Conservation (phyloP, 2,797 vertebrate species). For the Onychomys torridus region DNA sequence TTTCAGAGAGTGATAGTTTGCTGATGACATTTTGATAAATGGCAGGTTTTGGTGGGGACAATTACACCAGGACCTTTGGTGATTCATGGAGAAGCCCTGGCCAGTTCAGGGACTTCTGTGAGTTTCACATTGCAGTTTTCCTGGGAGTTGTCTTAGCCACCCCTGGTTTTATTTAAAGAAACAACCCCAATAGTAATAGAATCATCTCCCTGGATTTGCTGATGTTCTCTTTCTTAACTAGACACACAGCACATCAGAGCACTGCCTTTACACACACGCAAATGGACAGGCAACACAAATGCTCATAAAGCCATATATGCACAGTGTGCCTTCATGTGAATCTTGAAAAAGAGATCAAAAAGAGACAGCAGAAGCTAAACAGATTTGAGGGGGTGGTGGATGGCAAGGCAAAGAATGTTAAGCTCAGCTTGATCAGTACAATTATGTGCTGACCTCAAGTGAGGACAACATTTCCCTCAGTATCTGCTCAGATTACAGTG, state of each 20-base stretch:
- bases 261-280: not conserved
- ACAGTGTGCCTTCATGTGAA: not conserved
- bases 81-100: not conserved
- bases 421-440: not conserved
- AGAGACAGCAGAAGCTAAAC: not conserved
- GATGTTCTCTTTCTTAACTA: not conserved
- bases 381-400: not conserved
- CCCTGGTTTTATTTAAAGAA: not conserved
- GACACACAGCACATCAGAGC: not conserved
- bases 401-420: not conserved
- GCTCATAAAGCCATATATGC: not conserved
- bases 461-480: not conserved
- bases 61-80: not conserved
- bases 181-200: not conserved
- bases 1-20: not conserved
- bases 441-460: not conserved
- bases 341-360: not conserved
- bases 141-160: not conserved
- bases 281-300: not conserved
- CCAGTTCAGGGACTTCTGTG: not conserved
- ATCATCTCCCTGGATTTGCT: not conserved
- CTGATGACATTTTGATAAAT: not conserved
- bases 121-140: not conserved
- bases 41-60: not conserved
- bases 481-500: not conserved